Conservation (phyloP, 2,888 invertebrate genomes). For the Apodemia mormo region DNA sequence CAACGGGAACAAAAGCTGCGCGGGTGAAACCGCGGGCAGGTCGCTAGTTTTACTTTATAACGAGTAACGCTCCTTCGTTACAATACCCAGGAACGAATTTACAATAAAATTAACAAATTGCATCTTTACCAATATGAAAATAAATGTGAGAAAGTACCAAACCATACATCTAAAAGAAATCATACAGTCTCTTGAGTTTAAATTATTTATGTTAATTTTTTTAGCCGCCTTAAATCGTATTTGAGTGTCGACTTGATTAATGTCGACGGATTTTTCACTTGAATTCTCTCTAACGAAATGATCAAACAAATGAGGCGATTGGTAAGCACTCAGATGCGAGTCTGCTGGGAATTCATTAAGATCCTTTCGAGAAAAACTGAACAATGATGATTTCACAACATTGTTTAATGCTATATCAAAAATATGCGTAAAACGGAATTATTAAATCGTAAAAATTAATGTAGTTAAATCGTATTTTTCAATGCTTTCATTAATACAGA, state of each 20-base stretch:
- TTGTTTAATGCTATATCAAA: conserved; percentile 50
- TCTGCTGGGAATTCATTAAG: conserved; percentile 70
- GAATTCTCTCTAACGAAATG: conserved; percentile 65
- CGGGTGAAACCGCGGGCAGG: too few species aligned
- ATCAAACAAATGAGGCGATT: conserved; percentile 72
- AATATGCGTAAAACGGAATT: conserved; percentile 41
- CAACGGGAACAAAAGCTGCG: too few species aligned
- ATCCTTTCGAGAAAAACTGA: conserved; percentile 46
- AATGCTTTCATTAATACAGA: too few species aligned
- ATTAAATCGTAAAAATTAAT: conserved; percentile 28
- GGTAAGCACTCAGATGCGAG: conserved; percentile 58
- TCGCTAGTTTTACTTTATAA: too few species aligned
- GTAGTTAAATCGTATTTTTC: too few species aligned
- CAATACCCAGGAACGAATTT: too few species aligned
- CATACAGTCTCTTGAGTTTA: conserved; percentile 64
- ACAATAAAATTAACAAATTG: too few species aligned
- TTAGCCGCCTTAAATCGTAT: conserved; percentile 72
- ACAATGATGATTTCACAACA: conserved; percentile 52
- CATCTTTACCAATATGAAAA: not conserved
- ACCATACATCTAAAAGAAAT: conserved; percentile 24
- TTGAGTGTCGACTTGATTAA: conserved; percentile 76
- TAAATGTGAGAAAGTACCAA: not conserved
- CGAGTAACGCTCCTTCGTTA: too few species aligned
- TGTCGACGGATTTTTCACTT: conserved; percentile 75
- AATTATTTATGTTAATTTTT: conserved; percentile 78